These are phyloP conservation scores for Amitus sp. DNA, from an alignment of 2,888 invertebrate genomes.

Conservation along the genomic window DNA sequence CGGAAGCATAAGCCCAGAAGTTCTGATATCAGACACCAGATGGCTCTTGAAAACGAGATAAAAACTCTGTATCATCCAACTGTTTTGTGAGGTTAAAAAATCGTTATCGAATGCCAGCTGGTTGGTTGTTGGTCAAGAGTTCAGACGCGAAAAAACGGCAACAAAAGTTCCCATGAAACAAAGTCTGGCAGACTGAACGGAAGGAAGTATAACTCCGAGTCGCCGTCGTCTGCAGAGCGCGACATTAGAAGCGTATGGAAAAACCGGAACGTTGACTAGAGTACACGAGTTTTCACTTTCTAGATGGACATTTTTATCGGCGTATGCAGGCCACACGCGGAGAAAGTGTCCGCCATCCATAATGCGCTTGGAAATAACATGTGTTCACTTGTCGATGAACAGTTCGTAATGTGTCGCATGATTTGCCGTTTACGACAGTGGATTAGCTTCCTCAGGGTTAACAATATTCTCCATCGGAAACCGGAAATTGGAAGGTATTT, in stretches of 20 bases:
- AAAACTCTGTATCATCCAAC: no score
- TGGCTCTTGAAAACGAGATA: no score
- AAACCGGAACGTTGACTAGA: constrained; percentile 17
- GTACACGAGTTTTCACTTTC: constrained; percentile 49
- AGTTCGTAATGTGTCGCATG: neutral
- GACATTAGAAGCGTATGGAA: neutral
- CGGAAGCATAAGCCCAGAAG: no score
- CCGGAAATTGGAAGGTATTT: no score
- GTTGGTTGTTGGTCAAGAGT: no score
- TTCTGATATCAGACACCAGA: no score
- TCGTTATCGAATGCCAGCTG: no score
- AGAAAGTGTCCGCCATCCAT: constrained; percentile 44
- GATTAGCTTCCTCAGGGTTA: no score
- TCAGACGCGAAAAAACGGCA: no score
- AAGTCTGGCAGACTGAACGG: constrained; percentile 1
- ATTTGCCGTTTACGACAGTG: neutral
- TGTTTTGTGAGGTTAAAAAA: no score
- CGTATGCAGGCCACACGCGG: constrained; percentile 39
- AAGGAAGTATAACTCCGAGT: constrained; percentile 1
- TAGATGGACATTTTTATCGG: constrained; percentile 42
- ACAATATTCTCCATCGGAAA: no score
- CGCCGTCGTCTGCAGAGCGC: constrained; percentile 2
- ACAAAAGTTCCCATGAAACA: no score
- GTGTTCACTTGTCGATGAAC: constrained; percentile 8
- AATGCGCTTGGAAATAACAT: constrained; percentile 15